These are phyloP conservation scores for Dufourea novaeangliae DNA, from an alignment of 1,140 invertebrate species.

Conservation along the genomic window DNA sequence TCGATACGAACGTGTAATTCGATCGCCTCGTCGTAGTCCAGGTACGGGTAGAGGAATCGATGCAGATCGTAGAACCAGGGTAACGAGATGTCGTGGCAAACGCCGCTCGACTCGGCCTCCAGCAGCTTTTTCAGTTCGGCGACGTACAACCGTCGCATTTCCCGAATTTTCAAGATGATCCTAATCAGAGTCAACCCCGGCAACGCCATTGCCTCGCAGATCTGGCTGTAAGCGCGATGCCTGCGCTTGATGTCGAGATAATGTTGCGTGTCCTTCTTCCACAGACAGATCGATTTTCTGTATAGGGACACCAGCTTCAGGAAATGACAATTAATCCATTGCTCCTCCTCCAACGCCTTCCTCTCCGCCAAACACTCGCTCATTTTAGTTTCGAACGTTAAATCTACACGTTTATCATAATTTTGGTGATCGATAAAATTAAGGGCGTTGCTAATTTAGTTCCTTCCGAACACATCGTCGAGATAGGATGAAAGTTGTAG, in stretches of 20 bases:
- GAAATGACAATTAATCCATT: conserved; percentile 58
- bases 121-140: conserved; percentile 55
- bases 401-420: neutral
- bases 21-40: conserved; percentile 61
- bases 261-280: conserved; percentile 57
- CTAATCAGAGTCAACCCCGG: conserved; percentile 46
- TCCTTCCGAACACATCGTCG: too few species aligned
- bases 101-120: conserved; percentile 22
- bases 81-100: conserved; percentile 29
- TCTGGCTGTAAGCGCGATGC: conserved; percentile 58
- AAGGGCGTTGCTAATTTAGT: neutral
- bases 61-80: conserved; percentile 62
- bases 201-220: conserved; percentile 45
- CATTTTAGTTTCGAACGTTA: conserved; percentile 13
- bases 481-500: too few species aligned
- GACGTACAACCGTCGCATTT: conserved; percentile 60
- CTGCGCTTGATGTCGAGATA: conserved; percentile 59
- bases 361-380: conserved; percentile 7
- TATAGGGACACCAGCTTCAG: conserved; percentile 58
- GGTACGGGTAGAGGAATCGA: conserved; percentile 61
- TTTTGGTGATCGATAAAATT: neutral
- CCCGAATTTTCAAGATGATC: conserved; percentile 64
- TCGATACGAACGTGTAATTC: conserved; percentile 57
- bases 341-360: neutral
- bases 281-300: conserved; percentile 56